phyloP scores from a whole-genome alignment of 2,888 invertebrate genomes.

The Lasioglossum lativentre region DNA sequence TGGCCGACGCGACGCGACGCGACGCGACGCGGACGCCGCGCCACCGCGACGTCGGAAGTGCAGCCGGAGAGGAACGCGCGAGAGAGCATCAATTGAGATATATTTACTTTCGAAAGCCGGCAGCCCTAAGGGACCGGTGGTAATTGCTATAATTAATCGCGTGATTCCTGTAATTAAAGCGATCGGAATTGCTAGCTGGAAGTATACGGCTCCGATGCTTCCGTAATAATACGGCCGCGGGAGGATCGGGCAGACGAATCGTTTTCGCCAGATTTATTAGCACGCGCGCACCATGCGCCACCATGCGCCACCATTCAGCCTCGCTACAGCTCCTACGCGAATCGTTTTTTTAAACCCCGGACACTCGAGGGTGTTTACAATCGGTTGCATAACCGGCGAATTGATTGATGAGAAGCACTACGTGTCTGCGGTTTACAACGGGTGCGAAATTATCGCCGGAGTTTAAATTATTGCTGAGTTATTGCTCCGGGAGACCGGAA shows the following conservation, averaged over 20 bases:
- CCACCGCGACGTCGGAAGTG: slow-evolving; percentile 38
- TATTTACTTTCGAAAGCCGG: slow-evolving; percentile 63
- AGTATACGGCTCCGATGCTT: slow-evolving; percentile 65
- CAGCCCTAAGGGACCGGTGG: slow-evolving; percentile 67
- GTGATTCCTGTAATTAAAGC: slow-evolving; percentile 79
- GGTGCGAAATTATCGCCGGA: not conserved
- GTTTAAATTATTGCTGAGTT: not conserved
- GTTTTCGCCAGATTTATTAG: slow-evolving; percentile 54
- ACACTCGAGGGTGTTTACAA: slow-evolving; percentile 14
- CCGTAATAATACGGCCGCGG: slow-evolving; percentile 64
- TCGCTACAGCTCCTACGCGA: slow-evolving; percentile 1
- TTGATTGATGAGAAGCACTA: not conserved
- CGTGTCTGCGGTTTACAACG: not conserved
- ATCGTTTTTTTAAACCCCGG: not conserved
- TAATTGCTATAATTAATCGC: slow-evolving; percentile 80
- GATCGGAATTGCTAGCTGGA: slow-evolving; percentile 69
- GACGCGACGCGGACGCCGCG: no score
- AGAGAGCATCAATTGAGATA: slow-evolving; percentile 65
- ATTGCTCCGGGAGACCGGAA: not conserved
- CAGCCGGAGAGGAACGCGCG: not conserved
- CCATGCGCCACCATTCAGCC: slow-evolving; percentile 1
- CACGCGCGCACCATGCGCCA: slow-evolving; percentile 23
- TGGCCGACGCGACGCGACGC: not conserved
- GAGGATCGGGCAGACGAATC: slow-evolving; percentile 41
- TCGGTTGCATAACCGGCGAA: not conserved